Base-by-base conservation (phyloP, 2,888 invertebrate genomes). In the Apotomis betuletana region DNA sequence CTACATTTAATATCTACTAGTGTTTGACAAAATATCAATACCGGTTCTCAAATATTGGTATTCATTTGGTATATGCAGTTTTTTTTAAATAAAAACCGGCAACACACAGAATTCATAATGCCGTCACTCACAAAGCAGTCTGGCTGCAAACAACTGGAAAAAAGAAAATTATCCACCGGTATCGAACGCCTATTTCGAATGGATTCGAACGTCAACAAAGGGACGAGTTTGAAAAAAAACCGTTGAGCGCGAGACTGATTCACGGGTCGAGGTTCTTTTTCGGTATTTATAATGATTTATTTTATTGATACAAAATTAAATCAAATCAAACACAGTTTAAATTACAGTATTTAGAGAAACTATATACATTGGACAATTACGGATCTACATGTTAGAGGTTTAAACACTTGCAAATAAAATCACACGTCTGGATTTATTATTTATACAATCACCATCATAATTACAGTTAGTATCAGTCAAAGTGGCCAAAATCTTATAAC, bases 191-290 rank as follows among this genome's bases (percentile, higher is more conserved):
- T 90, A 90, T 90, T 88, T 85, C 87, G 81, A 87, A 90, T 87
- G 87, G 87, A 88, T 87, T 86, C 85, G 88, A 81, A 85, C 81
- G 83, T 89, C 88, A 90, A 92, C 92, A 92, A 92, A 92, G 91
- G 90, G 90, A 91, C 85, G 90, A 55, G 55, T 64, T 64, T 64
- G 65, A 65, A 65, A 65, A 65, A 65, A 64, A 65, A 46, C 15
- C 15, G 65, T 27, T 46, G 46, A 65, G 55, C 46, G 55, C 9
- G 65, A 46, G 63, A 49, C 52, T 67, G 54, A 8, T 6, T 64
- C 27, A 44, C 6, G 27, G 8, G 15, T 12, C 5, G 38, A 44
- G 64, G 55, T n/a, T n/a, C 15, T 64, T 15, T 54, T 63, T 27
- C 27, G 27, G 2, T 27, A 27, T 27, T 27, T 27, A 27, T 27